Evolutionary conservation across 2,797 vertebrate genomes (phyloP).

Genomic region (Microhierax caerulescens): DNA sequence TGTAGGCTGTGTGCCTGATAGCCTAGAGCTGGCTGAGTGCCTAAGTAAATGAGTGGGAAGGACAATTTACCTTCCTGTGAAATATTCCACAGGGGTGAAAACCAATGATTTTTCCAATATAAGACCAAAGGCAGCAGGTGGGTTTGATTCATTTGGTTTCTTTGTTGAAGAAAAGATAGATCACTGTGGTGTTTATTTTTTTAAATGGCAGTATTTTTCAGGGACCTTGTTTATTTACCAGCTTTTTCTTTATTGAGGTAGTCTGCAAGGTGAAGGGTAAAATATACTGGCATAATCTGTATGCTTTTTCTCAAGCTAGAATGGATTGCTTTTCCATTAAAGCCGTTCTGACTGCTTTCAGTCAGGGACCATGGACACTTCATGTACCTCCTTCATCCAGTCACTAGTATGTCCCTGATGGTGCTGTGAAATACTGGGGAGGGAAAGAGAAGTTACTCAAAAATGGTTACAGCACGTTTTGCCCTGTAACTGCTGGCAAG

Average conservation of each 20-base stretch:
- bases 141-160: neutral
- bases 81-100: neutral
- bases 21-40: neutral
- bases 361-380: neutral
- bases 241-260: neutral
- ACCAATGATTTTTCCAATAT: neutral
- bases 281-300: neutral
- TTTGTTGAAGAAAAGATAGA: neutral
- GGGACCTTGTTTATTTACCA: neutral
- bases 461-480: neutral
- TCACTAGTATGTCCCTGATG: fast-evolving
- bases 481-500: neutral
- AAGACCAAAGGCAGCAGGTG: neutral
- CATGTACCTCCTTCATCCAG: neutral
- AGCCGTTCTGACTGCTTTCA: neutral
- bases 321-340: neutral
- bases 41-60: neutral
- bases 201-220: neutral
- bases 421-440: neutral
- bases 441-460: neutral
- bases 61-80: neutral
- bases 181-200: neutral
- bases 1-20: neutral
- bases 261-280: neutral
- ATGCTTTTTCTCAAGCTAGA: neutral